Evolutionary conservation across 1,140 invertebrate genomes (phyloP).

Genomic region (Geopemphigus sp.): DNA sequence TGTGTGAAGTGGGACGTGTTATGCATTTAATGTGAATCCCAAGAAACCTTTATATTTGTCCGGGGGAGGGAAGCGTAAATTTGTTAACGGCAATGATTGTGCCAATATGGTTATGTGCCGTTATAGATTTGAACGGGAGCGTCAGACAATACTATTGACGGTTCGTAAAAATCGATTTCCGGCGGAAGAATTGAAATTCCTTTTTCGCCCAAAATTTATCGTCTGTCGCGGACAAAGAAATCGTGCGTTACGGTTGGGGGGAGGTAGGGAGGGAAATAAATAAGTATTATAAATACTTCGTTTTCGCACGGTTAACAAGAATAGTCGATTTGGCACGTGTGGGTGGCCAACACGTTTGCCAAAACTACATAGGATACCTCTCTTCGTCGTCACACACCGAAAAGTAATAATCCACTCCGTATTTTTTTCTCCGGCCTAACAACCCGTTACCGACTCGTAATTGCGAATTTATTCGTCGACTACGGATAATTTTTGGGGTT

Average conservation of each 20-base stretch:
- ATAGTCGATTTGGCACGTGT: neutral
- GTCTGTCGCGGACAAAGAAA: neutral
- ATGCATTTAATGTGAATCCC: neutral
- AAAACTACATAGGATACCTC: neutral
- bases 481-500: neutral
- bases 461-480: neutral
- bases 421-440: neutral
- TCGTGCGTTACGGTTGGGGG: too few species aligned
- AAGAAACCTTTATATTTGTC: neutral
- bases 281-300: conserved; percentile 12
- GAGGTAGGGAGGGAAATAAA: too few species aligned
- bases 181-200: conserved; percentile 4
- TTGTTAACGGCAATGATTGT: neutral
- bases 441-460: neutral
- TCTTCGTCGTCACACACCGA: too few species aligned
- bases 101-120: conserved; percentile 9
- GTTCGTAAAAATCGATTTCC: neutral
- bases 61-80: neutral
- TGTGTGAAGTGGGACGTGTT: too few species aligned
- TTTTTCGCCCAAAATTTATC: neutral
- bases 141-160: conserved; percentile 20
- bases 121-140: neutral
- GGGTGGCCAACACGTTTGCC: neutral
- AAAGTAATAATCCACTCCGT: neutral
- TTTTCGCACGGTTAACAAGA: neutral